phyloP scores from a whole-genome alignment of 2,797 vertebrate species.

The Poecile montanus region DNA sequence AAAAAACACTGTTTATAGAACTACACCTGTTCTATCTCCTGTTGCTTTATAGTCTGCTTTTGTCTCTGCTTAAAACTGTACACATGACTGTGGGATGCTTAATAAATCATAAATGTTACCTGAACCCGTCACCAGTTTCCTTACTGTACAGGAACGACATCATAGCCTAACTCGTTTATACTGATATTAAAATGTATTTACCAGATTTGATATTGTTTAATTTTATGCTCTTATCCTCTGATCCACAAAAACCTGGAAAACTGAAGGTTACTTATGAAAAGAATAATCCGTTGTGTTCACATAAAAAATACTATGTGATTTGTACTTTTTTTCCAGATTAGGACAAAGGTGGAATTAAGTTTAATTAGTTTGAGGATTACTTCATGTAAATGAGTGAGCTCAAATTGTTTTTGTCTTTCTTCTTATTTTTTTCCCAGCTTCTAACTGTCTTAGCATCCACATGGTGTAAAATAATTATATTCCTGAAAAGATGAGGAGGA shows the following conservation, averaged over 20 bases:
- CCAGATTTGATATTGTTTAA: neutral
- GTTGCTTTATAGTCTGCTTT: neutral
- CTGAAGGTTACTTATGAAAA: neutral
- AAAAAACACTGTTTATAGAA: neutral
- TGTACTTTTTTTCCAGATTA: neutral
- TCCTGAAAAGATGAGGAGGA: neutral
- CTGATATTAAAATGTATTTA: neutral
- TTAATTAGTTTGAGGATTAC: neutral
- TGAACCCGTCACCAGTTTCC: neutral
- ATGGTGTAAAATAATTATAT: neutral
- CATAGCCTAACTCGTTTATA: neutral
- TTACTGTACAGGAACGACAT: neutral
- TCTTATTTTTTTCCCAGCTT: neutral
- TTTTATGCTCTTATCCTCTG: neutral
- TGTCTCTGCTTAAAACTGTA: neutral
- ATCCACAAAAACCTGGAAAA: neutral
- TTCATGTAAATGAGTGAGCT: neutral
- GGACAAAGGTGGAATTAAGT: neutral
- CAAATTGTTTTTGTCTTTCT: neutral
- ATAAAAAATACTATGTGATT: neutral
- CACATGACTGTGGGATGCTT: neutral
- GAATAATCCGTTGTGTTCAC: neutral
- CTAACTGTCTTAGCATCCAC: neutral
- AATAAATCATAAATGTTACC: slow-evolving; percentile 1
- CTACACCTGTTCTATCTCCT: neutral